Percentiles rank a stretch among this genome's conserved stretches.
These are phyloP conservation scores for Mactra quadrangularis DNA, from an alignment of 1,140 invertebrate genomes.

Conservation along the genomic window DNA sequence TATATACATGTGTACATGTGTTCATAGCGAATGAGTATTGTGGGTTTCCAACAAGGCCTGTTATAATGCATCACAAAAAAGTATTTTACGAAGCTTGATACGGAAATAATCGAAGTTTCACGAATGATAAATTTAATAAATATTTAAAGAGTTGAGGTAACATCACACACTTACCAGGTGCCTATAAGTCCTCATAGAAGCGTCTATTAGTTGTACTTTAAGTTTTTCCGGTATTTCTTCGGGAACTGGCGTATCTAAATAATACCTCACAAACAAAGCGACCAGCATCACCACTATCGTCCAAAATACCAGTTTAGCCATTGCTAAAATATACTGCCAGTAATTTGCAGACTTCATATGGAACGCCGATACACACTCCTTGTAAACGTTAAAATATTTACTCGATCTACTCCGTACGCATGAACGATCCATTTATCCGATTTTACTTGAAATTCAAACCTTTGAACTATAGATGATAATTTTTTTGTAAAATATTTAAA, in stretches of 20 bases:
- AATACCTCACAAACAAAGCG: slow-evolving; percentile 48
- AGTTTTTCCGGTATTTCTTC: slow-evolving; percentile 57
- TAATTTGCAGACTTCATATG: slow-evolving; percentile 25
- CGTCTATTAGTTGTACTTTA: slow-evolving; percentile 52
- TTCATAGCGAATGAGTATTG: no score
- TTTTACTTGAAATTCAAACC: background rate
- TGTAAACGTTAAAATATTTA: slow-evolving; percentile 3
- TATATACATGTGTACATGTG: no score
- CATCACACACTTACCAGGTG: slow-evolving; percentile 44
- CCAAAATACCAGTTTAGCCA: slow-evolving; percentile 45
- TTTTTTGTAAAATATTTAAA: background rate
- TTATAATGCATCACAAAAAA: no score
- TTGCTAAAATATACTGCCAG: slow-evolving; percentile 7
- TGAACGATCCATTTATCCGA: slow-evolving; percentile 7
- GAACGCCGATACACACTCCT: slow-evolving; percentile 19
- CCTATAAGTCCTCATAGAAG: slow-evolving; percentile 50
- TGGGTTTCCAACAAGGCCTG: no score
- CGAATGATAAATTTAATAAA: no score
- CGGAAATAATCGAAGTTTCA: no score
- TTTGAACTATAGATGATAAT: no score
- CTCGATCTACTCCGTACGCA: background rate
- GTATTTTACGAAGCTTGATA: no score
- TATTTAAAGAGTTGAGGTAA: no score
- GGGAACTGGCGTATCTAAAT: slow-evolving; percentile 45
- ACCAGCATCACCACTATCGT: slow-evolving; percentile 40